These are phyloP conservation scores for Hemichromis elongatus DNA, from an alignment of 2,113 vertebrate species.

Conservation along the genomic window DNA sequence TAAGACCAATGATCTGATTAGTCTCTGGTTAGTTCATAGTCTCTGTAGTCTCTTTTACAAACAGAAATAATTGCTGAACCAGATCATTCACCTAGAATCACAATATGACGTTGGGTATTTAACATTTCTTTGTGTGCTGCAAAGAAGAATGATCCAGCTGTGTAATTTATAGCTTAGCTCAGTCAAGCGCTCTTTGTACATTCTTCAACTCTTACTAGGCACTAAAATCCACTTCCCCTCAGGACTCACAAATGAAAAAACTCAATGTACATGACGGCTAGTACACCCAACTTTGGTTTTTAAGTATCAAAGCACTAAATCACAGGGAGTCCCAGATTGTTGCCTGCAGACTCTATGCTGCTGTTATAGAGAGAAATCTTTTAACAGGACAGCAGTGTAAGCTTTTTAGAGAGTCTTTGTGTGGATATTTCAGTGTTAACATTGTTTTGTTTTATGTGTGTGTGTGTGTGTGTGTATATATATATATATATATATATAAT, in stretches of 20 bases:
- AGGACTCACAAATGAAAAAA: constrained; percentile 19
- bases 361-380: not conserved
- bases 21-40: not conserved
- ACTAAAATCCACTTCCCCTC: not conserved
- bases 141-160: not conserved
- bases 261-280: not conserved
- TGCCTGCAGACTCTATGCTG: not conserved
- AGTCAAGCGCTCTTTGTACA: not conserved
- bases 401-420: not conserved
- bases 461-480: not conserved
- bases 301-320: constrained; percentile 4
- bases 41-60: not conserved
- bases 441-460: not conserved
- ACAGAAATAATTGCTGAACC: not conserved
- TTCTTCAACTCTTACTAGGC: constrained; percentile 4
- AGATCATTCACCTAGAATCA: not conserved
- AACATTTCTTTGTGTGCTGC: not conserved
- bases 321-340: not conserved
- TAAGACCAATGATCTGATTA: not conserved
- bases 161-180: constrained; percentile 29
- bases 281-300: not conserved
- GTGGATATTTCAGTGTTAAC: not conserved
- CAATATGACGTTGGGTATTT: not conserved
- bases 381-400: not conserved
- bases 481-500: too few species aligned